Percentiles rank a stretch among this genome's conserved stretches.
Conservation (phyloP, 2,888 invertebrate genomes). For the Mycogona germanica region DNA sequence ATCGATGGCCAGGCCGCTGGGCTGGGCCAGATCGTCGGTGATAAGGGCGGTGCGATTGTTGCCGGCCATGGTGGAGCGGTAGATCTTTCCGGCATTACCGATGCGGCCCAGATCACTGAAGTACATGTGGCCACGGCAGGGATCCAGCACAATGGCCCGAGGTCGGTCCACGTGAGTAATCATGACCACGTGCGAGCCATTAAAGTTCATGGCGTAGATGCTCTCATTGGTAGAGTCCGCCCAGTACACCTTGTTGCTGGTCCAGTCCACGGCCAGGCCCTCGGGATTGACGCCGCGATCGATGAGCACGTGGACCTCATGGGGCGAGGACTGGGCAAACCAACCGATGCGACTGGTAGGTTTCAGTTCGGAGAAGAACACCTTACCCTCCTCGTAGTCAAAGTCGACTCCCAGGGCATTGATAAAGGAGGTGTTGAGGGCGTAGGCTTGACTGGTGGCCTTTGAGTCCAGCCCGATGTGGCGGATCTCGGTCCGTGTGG, state of each 20-base stretch:
- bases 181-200: constrained; percentile 76
- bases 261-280: constrained; percentile 95
- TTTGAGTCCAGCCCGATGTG: constrained; percentile 78
- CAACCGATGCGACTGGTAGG: constrained; percentile 81
- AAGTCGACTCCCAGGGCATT: constrained; percentile 94
- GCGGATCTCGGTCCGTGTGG: constrained; percentile 85
- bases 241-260: constrained; percentile 95
- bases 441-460: constrained; percentile 69
- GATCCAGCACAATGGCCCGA: constrained; percentile 88
- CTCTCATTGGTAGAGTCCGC: constrained; percentile 90
- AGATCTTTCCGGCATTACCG: constrained; percentile 86
- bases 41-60: constrained; percentile 78
- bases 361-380: constrained; percentile 71
- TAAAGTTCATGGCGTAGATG: constrained; percentile 87
- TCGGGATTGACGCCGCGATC: constrained; percentile 68
- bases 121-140: constrained; percentile 85
- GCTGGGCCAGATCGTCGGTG: constrained; percentile 81
- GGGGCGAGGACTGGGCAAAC: constrained; percentile 59
- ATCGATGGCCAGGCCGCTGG: constrained; percentile 90
- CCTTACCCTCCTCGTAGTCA: constrained; percentile 72
- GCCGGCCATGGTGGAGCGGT: constrained; percentile 92
- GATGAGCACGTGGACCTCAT: constrained; percentile 27
- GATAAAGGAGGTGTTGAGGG: constrained; percentile 64
- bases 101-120: constrained; percentile 95
- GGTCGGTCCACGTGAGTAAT: constrained; percentile 87